Base-by-base conservation (phyloP, 2,888 invertebrate genomes). In the Pasiphila rectangulata region DNA sequence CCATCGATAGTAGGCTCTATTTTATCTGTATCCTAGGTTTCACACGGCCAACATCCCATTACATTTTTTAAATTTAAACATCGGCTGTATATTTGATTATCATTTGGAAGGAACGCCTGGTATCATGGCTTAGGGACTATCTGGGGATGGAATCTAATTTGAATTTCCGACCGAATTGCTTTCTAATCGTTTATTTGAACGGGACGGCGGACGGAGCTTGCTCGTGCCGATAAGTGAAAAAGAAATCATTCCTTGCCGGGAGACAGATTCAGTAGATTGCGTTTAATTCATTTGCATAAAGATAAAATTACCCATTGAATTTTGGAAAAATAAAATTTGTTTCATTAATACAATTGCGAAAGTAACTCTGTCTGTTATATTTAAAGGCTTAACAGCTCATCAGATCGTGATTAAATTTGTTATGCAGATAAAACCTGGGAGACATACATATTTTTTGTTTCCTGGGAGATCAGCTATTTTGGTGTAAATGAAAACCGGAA, bases 101-200 rank as follows among this genome's bases (percentile, higher is more conserved):
- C 23, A 42, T 49, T 46, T 45, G 23, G 38, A 19, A 46, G 23
- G 12, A 53, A 50, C 41, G 52, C 56, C 56, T 53, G 45, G 39
- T 44, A 58, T 51, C 47, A 49, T 53, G 54, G 54, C 44, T 57
- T 51, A n/a, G 32, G 43, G 57, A 64, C 66, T 59, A 63, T 64
- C 60, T 59, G 46, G 40, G 56, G 59, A 64, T 54, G 46, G 46
- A 64, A 70, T 69, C 55, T 46, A 51, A 65, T 67, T 69, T 60
- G 57, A 63, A 69, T 66, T 61, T 64, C 49, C 50, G 55, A 63
- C 54, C 56, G 56, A 64, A 68, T 65, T 66, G 62, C 60, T 66
- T 65, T 65, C 56, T 59, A 67, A 64, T 62, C 63, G 57, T 64
- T 64, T 62, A 67, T 64, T 58, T 54, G 53, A 53, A 56, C 3